A percentile compares a stretch with the other conserved stretches of the same genome.
phyloP scores from a whole-genome alignment of 1,140 invertebrate genomes.

The Pseudoatta argentina region DNA sequence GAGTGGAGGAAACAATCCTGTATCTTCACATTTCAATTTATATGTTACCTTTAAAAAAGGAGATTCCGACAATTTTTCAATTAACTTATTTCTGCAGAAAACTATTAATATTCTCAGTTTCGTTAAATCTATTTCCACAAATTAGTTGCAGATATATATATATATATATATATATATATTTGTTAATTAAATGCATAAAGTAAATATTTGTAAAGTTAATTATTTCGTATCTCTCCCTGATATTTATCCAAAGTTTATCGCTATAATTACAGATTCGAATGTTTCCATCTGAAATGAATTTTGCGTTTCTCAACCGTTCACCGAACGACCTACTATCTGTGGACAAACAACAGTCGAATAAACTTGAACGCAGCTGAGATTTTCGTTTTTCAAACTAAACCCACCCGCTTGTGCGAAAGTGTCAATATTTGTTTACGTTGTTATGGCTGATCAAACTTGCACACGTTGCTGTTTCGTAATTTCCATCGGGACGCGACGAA shows the following conservation, averaged over 20 bases:
- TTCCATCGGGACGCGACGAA: constrained; percentile 23
- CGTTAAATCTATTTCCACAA: not conserved
- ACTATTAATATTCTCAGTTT: not conserved
- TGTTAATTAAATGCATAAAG: constrained; percentile 15
- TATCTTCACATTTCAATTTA: not conserved
- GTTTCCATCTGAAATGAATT: constrained; percentile 49
- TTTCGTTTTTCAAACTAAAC: constrained; percentile 54
- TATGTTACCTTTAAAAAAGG: not conserved
- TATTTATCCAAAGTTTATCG: constrained; percentile 7
- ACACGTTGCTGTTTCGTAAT: constrained; percentile 42
- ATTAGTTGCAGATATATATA: not conserved
- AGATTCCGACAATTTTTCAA: not conserved
- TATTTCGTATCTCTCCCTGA: constrained; percentile 13
- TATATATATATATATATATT: not conserved
- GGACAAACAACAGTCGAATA: constrained; percentile 53
- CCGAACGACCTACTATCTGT: not conserved
- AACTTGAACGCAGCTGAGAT: constrained; percentile 49
- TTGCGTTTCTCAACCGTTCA: constrained; percentile 16
- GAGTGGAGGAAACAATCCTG: not conserved
- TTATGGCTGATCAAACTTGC: constrained; percentile 53
- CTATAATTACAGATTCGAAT: constrained; percentile 33
- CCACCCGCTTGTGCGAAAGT: constrained; percentile 45
- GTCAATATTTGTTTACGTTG: constrained; percentile 65
- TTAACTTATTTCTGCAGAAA: not conserved
- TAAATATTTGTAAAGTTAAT: constrained; percentile 44